Evolutionary conservation across 2,888 invertebrate genomes (phyloP), one percentile per base, ranked within the genome.

Genomic region (Polyploca ridens): DNA sequence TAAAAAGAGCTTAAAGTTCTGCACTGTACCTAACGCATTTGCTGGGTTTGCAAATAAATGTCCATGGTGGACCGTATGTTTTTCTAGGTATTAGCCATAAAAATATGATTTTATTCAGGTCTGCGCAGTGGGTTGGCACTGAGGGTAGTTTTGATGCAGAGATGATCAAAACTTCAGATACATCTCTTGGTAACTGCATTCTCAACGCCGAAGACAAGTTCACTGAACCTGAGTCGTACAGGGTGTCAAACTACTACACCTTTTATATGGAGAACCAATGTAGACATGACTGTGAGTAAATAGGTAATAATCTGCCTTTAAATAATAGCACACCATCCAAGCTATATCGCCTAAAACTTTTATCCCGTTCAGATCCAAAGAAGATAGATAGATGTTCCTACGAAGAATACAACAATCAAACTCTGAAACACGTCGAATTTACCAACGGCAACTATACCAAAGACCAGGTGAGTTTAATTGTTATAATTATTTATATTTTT

Each of bases 201-300:
- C 92, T 98, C 44, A 97, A 96, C 82, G 92, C 94, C 63, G 96
- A 96, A 76, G 97, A 97, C 83, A 95, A 97, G 80, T 96, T 96
- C 79, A 95, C 96, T 0, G 95, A 96, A 73, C 97, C 97, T 0
- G 97, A 96, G 81, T 96, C 97, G 4, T 98, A 97, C 87, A 94
- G 97, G 57, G 96, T 96, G 5, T 96, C 97, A 3, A 95, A 96
- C 79, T 96, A 95, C 77, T 95, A 96, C 75, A 96, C 97, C 41
- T 97, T 97, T 78, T 98, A 98, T 85, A 95, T 98, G 75, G 97
- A 98, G 86, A 97, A 97, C 88, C 96, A 97, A 81, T 98, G 98
- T 88, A 91, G 95, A 70, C 95, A 95, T 81, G 95, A 96, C 77
- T 94, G 95, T 95, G 75, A 94, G 95, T 93, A 33, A 54, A 63